Evolutionary conservation across 2,797 vertebrate genomes (phyloP), one percentile per base, ranked within the genome.

Genomic region (Thalassophryne amazonica): DNA sequence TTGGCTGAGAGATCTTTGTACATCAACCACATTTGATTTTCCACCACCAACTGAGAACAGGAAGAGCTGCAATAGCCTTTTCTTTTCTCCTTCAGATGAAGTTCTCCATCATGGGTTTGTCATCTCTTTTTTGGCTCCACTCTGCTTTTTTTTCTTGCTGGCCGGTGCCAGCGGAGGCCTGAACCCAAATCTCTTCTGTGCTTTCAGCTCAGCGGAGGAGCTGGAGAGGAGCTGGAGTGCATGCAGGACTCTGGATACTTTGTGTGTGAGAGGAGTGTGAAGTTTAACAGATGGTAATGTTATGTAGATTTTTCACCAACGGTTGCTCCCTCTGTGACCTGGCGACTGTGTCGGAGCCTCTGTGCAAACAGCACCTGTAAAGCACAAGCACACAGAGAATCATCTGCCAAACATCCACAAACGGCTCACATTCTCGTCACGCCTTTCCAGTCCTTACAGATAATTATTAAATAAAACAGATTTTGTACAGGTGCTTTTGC

Each of bases 221-320:
- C 41, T 78, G 60, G 39, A 83, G 76, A 73, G 76, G 41, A n/a
- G 24, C 53, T 67, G 75, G 65, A 78, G 69, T 80, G 76, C 60
- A 54, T 62, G 49, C 46, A 52, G 73, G 64, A 70, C 58, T 24
- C 21, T 49, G 27, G 25, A 51, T 47, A 24, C 17, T 42, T 8
- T 49, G 24, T 22, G 35, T 33, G 11, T 18, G 4, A 34, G n/a
- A 78, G 72, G 35, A 56, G 71, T 80, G 86, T 84, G 80, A 87
- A 79, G 73, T 88, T 86, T 82, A 84, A 84, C 82, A 83, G 72
- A 88, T 84, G 83, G 65, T 80, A 84, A 87, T 88, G 70, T 66
- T 78, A 76, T 78, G 73, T 73, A 71, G 67, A 83, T 85, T 73
- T 85, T 73, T 60, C n/a, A 85, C 76, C 71, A 77, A 59, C 73